Base-by-base conservation (phyloP, 1,140 invertebrate species). In the Campodea augens region DNA sequence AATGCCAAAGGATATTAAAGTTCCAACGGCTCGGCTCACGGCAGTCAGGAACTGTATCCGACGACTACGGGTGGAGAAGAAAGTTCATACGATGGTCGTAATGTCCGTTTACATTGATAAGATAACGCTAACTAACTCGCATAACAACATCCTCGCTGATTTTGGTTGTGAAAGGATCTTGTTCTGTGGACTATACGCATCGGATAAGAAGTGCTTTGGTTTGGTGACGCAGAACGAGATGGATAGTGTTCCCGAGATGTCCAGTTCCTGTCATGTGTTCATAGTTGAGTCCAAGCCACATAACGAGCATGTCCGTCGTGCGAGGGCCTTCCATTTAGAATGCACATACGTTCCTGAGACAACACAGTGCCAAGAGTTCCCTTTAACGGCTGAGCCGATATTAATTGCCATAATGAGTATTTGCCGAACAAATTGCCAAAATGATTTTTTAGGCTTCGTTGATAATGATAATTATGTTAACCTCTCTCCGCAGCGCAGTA, bases 181-280 rank as follows among this genome's bases (percentile, higher is more conserved):
- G 27, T 93, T 85, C 55, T 88, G 88, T 50, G 89, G 86, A 48
- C 80, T 84, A 2, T 82, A 83, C 44, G 82, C 82, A 12, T 84
- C 85, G 55, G 87, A 92, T 53, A 78, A 85, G 53, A 70, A 85
- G 37, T 92, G 88, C 61, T 95, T 95, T 60, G 89, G 89, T 4
- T 70, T 95, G 38, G 78, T 95, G 0, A 95, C 89, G 1, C 78
- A 57, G 42, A 55, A 60, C 22, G 55, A 54, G 21, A 59, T 62
- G 48, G 55, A 58, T 52, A 44, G 56, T 10, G 55, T 53, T 20
- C 19, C 36, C n/a, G 20, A 41, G 2, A 70, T 80, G 1, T 87
- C 85, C 12, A 86, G 85, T 57, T 91, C 88, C 29, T 95, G 90
- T 58, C 90, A 97, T 61, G 86, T 95, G 0, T 97, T 97, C 60